Evolutionary conservation across 2,797 vertebrate species (phyloP), one percentile per base, ranked within the genome.

Genomic region (Periophthalmus magnuspinnatus): DNA sequence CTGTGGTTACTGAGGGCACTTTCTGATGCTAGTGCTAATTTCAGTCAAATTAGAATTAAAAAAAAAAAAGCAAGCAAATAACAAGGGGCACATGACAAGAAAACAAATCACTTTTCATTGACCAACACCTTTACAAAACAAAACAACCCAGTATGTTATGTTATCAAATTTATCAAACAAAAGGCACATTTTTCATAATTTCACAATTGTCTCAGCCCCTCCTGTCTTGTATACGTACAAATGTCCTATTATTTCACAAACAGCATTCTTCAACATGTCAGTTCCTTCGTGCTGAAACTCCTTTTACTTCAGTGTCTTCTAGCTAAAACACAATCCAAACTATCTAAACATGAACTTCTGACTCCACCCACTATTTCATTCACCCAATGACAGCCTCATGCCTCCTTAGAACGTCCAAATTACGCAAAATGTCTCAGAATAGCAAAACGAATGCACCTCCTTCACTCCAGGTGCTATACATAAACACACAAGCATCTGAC

Each of bases 381-480:
- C 65, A 69, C 16, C 82, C 81, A 84, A 74, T 81, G 56, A 77
- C 60, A 79, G 82, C 34, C 52, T 60, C 34, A 52, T 56, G 34
- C 55, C 32, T 28, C 65, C 69, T 58, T 28, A 66, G 66, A 0
- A 1, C 10, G 65, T 57, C 64, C 59, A 69, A 72, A 74, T 59
- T 71, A 65, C 22, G 57, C 57, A 67, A 57, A 58, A 45, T 28
- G 4, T 70, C 52, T 69, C 72, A 60, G 70, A 79, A 68, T 50
- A 68, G 16, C 6, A 65, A 62, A 13, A 56, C 24, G 68, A 38
- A 45, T 65, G 57, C n/a, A 28, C 24, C 21, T 62, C 45, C 14
- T 50, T 72, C 52, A 64, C 65, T 56, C 66, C 63, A 56, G 45
- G 55, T 9, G 38, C 19, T 19, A 50, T 33, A 61, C n/a, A 79